Base-by-base conservation (phyloP, 2,113 vertebrate genomes). In the Antennarius striatus region DNA sequence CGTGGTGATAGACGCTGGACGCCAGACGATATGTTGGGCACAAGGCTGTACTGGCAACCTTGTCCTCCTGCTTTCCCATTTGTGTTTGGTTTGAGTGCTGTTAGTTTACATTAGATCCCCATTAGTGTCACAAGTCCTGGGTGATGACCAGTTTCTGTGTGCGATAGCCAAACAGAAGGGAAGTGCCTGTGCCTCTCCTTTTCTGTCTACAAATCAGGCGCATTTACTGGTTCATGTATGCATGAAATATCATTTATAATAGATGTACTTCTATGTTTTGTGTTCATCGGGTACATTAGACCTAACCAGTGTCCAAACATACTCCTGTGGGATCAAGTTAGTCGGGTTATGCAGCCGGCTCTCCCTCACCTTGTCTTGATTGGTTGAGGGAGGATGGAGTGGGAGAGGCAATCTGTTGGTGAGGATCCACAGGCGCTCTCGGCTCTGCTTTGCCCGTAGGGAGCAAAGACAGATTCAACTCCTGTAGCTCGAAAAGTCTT, bases 281-380 rank as follows among this genome's bases (percentile, higher is more conserved):
- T 53, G 12, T 58, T 36, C 32, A 36, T 36, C 32, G 7, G 32
- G 8, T 61, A 32, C 17, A 6, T 49, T 10, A 11, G 54, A 11
- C 36, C 40, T 39, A 54, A 7, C 58, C 22, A 57, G 14, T 58
- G 10, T 54, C 16, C 58, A 10, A 43, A 11, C 16, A 6, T 51
- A 8, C n/a, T 51, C 49, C 49, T 10, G n/a, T 3, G 42, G 42
- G 9, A 53, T 32, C 63, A 77, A 86, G 78, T 88, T 51, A 80
- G 66, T 74, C 30, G 36, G 58, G 61, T 76, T 77, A 52, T 70
- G 63, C 53, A 15, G 64, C 57, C 39, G 10, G 55, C 71, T 84
- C 68, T 73, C 59, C 56, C 51, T 2, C 10, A 72, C 66, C 77
- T 87, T 85, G 82, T 91, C 87, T 85, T 83, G 86, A 93, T 92